These are phyloP conservation scores for Yoshiicerus persimilis DNA, from an alignment of 1,140 invertebrate genomes.

Conservation along the genomic window DNA sequence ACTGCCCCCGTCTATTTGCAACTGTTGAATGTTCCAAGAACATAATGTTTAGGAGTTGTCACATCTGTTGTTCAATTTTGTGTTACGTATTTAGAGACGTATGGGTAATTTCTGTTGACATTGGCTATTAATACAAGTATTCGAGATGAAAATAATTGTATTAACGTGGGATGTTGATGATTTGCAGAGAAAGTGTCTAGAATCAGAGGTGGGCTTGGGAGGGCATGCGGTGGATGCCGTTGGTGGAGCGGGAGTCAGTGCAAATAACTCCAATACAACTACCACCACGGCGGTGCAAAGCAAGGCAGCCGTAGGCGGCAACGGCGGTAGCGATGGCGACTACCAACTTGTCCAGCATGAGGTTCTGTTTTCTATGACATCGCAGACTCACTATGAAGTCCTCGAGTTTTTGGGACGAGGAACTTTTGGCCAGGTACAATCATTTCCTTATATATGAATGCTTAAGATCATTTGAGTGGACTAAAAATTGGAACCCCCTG, in stretches of 20 bases:
- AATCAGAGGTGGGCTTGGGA: conserved; percentile 41
- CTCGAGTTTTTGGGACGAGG: conserved; percentile 97
- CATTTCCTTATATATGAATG: too few relatives aligned
- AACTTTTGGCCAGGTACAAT: conserved; percentile 93
- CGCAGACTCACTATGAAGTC: conserved; percentile 85
- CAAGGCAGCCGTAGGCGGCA: conserved; percentile 65
- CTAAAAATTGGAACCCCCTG: too few relatives aligned
- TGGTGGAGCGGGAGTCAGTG: conserved; percentile 39
- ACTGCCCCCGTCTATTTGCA: too few relatives aligned
- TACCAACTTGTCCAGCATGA: conserved; percentile 98
- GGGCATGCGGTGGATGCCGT: conserved; percentile 45
- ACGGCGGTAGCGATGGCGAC: conserved; percentile 83
- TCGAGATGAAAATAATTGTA: too few relatives aligned
- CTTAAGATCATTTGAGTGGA: too few relatives aligned
- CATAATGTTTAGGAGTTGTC: too few relatives aligned
- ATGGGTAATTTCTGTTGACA: too few relatives aligned
- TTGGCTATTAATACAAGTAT: too few relatives aligned
- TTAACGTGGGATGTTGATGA: neutral
- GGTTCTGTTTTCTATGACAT: conserved; percentile 88
- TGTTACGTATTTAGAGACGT: too few relatives aligned
- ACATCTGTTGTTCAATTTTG: too few relatives aligned
- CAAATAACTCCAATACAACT: conserved; percentile 48
- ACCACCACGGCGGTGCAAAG: conserved; percentile 76
- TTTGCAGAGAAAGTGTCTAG: conserved; percentile 48
- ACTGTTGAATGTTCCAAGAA: too few relatives aligned